Evolutionary conservation across 2,113 vertebrate genomes (phyloP), one percentile per base, ranked within the genome.

Genomic region (Tamias sibiricus): DNA sequence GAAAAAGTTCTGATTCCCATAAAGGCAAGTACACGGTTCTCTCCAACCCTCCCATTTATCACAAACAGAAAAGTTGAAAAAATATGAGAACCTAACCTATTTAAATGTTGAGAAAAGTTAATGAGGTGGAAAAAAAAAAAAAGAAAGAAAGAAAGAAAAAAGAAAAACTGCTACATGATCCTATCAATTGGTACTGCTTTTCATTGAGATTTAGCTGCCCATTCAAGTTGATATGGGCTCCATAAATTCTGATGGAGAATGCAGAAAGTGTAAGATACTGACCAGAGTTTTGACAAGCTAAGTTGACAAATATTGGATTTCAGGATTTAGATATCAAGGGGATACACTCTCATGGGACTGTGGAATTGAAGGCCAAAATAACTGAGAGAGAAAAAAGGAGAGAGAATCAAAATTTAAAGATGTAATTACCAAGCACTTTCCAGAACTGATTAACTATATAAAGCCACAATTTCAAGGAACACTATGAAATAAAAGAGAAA

Each of bases 331-430:
- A 7, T 77, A 66, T 64, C 86, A 93, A 28, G 87, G n/a, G 37
- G 28, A 37, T 87, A 66, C 52, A 10, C 0, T 52, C 35, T 87
- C 47, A 30, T 13, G 35, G 35, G 14, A 52, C 14, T 68, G 26
- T 68, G 52, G 24, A 82, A 87, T 74, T 42, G 8, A 13, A 72
- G 40, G 20, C 30, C 9, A 26, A 22, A 77, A 72, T 32, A 11
- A 16, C 7, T 26, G 30, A 76, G 22, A 66, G n/a, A 92, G 37
- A 79, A 28, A 71, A 95, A 90, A 64, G 37, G 28, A 66, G 28
- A 74, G 59, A 86, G 20, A 82, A 95, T 79, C 69, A 68, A 83
- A 59, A 83, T 83, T 71, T 68, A 92, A 59, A 79, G 71, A 24
- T 66, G 4, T n/a, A 79, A 79, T 94, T 79, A 83, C 8, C 9